A percentile compares a stretch with the other conserved stretches of the same genome.
Evolutionary conservation across 1,140 invertebrate genomes (phyloP).

Genomic region (Cotesia glomerata): DNA sequence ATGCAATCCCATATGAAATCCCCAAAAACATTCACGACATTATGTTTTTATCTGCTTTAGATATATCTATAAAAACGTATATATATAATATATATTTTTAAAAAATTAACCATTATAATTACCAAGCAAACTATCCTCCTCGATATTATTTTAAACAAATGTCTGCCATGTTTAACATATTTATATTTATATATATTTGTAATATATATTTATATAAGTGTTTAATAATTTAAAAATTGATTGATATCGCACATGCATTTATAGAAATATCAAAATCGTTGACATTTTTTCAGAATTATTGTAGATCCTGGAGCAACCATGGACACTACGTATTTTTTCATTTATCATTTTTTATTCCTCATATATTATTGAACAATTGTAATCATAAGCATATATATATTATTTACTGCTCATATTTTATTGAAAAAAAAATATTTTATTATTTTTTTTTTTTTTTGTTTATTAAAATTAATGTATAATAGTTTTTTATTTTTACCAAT

Average conservation of each 20-base stretch:
- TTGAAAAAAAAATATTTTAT: conserved; percentile 24
- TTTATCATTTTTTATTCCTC: neutral
- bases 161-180: too few species aligned
- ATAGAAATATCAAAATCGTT: conserved; percentile 20
- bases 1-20: conserved; percentile 40
- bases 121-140: too few species aligned
- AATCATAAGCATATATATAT: too few species aligned
- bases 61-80: too few species aligned
- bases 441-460: conserved; percentile 50
- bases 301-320: conserved; percentile 29
- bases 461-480: conserved; percentile 59
- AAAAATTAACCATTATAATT: too few species aligned
- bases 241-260: conserved; percentile 37
- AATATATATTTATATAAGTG: conserved; percentile 10
- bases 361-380: neutral
- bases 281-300: conserved; percentile 38
- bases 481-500: conserved; percentile 61
- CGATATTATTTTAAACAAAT: too few species aligned
- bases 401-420: neutral
- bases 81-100: too few species aligned
- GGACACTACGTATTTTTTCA: conserved; percentile 21
- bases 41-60: neutral
- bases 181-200: too few species aligned
- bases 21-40: conserved; percentile 10
- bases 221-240: neutral